phyloP scores from a whole-genome alignment of 2,797 vertebrate species.

The Peromyscus nudipes region DNA sequence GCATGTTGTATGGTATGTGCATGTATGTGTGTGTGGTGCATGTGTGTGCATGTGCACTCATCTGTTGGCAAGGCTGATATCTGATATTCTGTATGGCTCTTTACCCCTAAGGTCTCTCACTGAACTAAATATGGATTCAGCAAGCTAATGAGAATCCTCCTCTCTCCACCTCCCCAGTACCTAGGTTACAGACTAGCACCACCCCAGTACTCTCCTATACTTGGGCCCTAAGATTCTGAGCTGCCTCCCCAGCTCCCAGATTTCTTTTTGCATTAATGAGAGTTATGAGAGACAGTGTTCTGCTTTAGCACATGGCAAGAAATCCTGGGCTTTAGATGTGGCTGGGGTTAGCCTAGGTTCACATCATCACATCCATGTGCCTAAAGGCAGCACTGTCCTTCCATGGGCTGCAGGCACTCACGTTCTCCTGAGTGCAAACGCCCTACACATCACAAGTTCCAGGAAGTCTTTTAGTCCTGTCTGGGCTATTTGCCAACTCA shows the following conservation, averaged over 20 bases:
- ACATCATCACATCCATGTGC: fast-evolving
- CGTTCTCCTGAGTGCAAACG: neutral
- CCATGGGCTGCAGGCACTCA: neutral
- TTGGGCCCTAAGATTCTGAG: neutral
- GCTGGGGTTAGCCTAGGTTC: neutral
- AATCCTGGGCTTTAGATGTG: neutral
- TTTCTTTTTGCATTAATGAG: neutral
- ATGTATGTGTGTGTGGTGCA: too few species aligned
- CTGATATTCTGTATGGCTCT: neutral
- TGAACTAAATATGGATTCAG: neutral
- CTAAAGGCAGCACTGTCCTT: neutral
- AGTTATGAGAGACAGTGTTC: neutral
- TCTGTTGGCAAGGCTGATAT: neutral
- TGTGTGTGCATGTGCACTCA: neutral
- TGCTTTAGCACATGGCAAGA: neutral
- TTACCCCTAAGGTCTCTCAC: neutral
- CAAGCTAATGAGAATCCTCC: neutral
- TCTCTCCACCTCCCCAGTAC: neutral
- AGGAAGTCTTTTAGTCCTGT: neutral
- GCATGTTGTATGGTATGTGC: too few species aligned
- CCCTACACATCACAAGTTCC: neutral
- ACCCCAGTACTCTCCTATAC: neutral
- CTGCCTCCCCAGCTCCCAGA: fast-evolving
- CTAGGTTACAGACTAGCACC: too few species aligned
- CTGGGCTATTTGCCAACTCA: neutral